Conservation (phyloP, 2,797 vertebrate genomes). For the Erethizon dorsatum region DNA sequence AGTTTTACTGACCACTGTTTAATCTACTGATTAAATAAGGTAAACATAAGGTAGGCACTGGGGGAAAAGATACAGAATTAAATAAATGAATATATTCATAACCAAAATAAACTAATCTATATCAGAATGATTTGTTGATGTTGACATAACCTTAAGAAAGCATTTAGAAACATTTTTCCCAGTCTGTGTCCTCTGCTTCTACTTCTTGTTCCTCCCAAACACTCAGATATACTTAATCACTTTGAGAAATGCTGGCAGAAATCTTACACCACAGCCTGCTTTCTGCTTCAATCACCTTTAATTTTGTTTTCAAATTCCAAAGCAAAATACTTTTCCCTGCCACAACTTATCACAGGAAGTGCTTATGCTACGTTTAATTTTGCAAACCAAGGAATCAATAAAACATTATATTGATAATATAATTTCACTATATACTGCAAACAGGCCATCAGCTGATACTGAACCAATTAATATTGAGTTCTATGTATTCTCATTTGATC, state of each 20-base stretch:
- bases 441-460: conserved; percentile 85
- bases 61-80: not conserved
- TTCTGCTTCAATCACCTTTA: not conserved
- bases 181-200: conserved; percentile 3
- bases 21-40: not conserved
- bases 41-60: not conserved
- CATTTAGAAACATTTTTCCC: conserved; percentile 18
- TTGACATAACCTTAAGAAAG: conserved; percentile 60
- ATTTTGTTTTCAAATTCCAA: conserved; percentile 65
- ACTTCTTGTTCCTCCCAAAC: conserved; percentile 20
- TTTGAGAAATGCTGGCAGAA: conserved; percentile 16
- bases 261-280: conserved; percentile 48
- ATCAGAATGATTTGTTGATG: conserved; percentile 51
- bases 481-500: conserved; percentile 86
- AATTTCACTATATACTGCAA: conserved; percentile 88
- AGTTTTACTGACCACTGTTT: conserved; percentile 25
- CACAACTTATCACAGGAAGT: not conserved
- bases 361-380: conserved; percentile 85
- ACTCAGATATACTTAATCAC: not conserved
- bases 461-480: conserved; percentile 88
- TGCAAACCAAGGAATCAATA: conserved; percentile 81
- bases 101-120: conserved; percentile 45
- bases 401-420: conserved; percentile 87
- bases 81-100: conserved; percentile 38
- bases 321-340: conserved; percentile 57